A percentile compares a stretch with the other conserved stretches of the same genome.
phyloP scores from a whole-genome alignment of 2,888 invertebrate genomes.

The Mesodorylaimus sp. region DNA sequence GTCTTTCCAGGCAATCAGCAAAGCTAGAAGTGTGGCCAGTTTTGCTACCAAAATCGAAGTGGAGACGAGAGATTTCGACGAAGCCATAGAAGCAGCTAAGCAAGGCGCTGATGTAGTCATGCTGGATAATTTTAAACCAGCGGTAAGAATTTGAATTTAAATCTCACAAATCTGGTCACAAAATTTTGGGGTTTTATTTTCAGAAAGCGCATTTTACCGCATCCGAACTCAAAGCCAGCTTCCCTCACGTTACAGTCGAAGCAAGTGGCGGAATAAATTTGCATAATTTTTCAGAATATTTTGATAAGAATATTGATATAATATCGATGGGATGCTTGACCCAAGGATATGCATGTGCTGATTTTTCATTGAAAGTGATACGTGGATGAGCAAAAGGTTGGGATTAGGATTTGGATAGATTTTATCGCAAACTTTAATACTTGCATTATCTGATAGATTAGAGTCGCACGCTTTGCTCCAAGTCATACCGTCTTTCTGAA shows the following conservation, averaged over 20 bases:
- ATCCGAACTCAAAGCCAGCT: constrained; percentile 23
- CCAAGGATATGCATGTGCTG: constrained; percentile 33
- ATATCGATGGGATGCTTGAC: constrained; percentile 33
- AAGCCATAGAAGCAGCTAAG: constrained; percentile 32
- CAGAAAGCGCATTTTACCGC: constrained; percentile 27
- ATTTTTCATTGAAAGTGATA: constrained; percentile 35
- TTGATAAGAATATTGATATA: constrained; percentile 29
- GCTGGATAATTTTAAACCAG: constrained; percentile 34
- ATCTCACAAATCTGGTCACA: not conserved
- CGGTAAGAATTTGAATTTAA: constrained; percentile 17
- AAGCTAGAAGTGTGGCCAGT: constrained; percentile 25
- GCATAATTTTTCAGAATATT: constrained; percentile 25
- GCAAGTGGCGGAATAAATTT: constrained; percentile 34
- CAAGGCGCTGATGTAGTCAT: constrained; percentile 35
- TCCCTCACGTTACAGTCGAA: constrained; percentile 30
- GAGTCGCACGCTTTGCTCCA: too few species aligned
- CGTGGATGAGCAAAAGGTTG: too few species aligned
- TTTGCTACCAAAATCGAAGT: constrained; percentile 35
- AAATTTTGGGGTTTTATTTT: constrained; percentile 12
- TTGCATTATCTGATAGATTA: too few species aligned
- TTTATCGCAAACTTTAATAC: too few species aligned
- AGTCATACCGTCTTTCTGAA: too few species aligned
- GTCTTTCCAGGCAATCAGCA: constrained; percentile 31
- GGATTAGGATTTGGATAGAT: too few species aligned
- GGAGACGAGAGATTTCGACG: constrained; percentile 32